Conservation (phyloP, 2,113 vertebrate species). For the Chloropsis hardwickii region DNA sequence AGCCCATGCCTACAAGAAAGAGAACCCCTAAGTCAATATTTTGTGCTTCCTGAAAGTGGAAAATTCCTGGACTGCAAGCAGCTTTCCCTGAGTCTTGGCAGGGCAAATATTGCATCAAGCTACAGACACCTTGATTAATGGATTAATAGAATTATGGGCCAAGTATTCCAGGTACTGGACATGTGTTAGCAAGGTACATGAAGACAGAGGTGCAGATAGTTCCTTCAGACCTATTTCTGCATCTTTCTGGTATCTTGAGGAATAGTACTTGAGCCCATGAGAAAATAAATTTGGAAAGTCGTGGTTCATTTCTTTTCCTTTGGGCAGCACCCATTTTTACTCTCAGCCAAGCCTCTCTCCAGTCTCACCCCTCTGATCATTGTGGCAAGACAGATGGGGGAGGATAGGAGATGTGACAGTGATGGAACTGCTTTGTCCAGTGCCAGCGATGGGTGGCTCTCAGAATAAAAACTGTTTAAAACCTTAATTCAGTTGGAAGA, state of each 20-base stretch:
- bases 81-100: neutral
- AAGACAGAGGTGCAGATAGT: neutral
- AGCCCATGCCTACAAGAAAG: neutral
- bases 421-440: rapidly evolving
- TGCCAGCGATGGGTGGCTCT: neutral
- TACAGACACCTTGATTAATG: neutral
- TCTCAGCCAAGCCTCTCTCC: conserved; percentile 93
- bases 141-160: neutral
- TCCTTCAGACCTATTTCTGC: neutral
- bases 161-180: neutral
- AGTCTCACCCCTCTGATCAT: conserved; percentile 94
- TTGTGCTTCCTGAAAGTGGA: neutral
- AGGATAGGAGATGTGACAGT: conserved; percentile 56
- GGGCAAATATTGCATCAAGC: neutral
- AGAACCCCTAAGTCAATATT: neutral
- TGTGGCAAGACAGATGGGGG: conserved; percentile 93
- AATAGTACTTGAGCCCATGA: neutral
- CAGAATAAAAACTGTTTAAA: neutral
- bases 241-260: neutral
- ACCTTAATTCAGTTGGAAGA: conserved; percentile 21
- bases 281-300: neutral
- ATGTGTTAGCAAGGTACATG: neutral
- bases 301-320: neutral
- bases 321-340: conserved; percentile 92
- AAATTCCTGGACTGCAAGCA: neutral